These are phyloP conservation scores for Sminthurinus signatus DNA, from an alignment of 1,140 invertebrate species.

Conservation along the genomic window DNA sequence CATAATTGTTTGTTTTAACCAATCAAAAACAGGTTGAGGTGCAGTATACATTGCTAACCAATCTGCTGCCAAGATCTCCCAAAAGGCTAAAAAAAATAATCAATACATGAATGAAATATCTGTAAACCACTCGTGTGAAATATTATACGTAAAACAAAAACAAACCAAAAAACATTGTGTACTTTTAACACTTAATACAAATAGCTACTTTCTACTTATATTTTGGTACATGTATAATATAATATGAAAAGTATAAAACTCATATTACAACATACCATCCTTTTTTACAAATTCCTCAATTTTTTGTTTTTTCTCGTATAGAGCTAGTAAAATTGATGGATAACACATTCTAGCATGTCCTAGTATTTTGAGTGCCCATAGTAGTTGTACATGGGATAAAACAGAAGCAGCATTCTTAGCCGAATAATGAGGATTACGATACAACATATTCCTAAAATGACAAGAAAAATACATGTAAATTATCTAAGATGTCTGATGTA, in stretches of 20 bases:
- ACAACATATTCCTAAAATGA: slow-evolving; percentile 26
- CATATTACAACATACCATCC: neutral
- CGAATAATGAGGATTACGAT: slow-evolving; percentile 29
- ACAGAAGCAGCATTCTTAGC: slow-evolving; percentile 19
- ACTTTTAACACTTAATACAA: too few relatives aligned
- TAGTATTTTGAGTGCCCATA: slow-evolving; percentile 31
- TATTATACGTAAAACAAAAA: too few relatives aligned
- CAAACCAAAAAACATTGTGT: too few relatives aligned
- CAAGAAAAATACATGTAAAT: too few relatives aligned
- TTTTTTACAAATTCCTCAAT: neutral
- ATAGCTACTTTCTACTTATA: too few relatives aligned
- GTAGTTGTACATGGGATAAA: slow-evolving; percentile 24
- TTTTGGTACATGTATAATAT: too few relatives aligned
- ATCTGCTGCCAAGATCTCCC: slow-evolving; percentile 31
- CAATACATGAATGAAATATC: too few relatives aligned
- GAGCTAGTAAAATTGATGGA: slow-evolving; percentile 22
- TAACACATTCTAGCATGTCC: slow-evolving; percentile 10
- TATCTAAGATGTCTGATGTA: too few relatives aligned
- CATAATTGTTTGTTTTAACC: slow-evolving; percentile 23
- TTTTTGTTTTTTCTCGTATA: neutral
- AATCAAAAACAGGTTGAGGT: slow-evolving; percentile 24
- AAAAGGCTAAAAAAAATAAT: slow-evolving; percentile 27
- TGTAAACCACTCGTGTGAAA: too few relatives aligned
- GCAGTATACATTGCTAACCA: slow-evolving; percentile 32
- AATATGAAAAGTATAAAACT: too few relatives aligned